Evolutionary conservation across 2,888 invertebrate species (phyloP).

Genomic region (Gari tellinella): DNA sequence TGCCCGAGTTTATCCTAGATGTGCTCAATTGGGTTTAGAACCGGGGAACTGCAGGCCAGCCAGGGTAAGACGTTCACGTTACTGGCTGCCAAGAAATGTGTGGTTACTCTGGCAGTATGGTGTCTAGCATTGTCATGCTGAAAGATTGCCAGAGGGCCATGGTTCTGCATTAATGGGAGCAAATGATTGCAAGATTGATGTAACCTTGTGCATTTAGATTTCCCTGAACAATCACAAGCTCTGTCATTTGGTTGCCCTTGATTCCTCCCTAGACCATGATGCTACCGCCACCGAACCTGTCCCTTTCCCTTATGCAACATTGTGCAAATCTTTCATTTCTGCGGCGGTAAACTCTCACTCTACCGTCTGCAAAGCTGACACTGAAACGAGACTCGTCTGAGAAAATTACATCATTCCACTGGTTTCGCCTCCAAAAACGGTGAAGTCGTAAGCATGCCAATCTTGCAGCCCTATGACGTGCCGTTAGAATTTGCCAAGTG

Average conservation of each 20-base stretch:
- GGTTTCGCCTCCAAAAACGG: constrained; percentile 6
- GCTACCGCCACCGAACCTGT: no score
- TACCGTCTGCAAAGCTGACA: constrained; percentile 16
- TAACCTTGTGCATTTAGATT: constrained; percentile 21
- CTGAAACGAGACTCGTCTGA: constrained; percentile 6
- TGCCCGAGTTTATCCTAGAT: not conserved
- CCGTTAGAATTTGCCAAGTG: constrained; percentile 10
- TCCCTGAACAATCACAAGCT: constrained; percentile 12
- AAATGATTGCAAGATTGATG: constrained; percentile 5
- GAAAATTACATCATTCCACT: no score
- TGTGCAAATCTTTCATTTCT: no score
- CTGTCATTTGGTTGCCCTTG: constrained; percentile 4
- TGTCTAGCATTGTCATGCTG: constrained; percentile 24
- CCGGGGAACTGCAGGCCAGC: constrained; percentile 14
- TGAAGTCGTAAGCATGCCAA: constrained; percentile 13
- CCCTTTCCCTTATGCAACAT: no score
- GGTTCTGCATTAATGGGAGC: not conserved
- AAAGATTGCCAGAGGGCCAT: not conserved
- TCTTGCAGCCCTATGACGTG: constrained; percentile 4
- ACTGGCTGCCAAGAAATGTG: constrained; percentile 4
- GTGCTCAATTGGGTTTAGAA: not conserved
- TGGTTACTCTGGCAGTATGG: constrained; percentile 4
- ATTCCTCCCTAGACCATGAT: not conserved
- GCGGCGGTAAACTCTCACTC: constrained; percentile 7
- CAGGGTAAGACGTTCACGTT: constrained; percentile 17